Percentiles rank a stretch among this genome's conserved stretches.
These are phyloP conservation scores for Astreopora myriophthalma DNA, from an alignment of 64 coral and sea anemone species.

Conservation along the genomic window DNA sequence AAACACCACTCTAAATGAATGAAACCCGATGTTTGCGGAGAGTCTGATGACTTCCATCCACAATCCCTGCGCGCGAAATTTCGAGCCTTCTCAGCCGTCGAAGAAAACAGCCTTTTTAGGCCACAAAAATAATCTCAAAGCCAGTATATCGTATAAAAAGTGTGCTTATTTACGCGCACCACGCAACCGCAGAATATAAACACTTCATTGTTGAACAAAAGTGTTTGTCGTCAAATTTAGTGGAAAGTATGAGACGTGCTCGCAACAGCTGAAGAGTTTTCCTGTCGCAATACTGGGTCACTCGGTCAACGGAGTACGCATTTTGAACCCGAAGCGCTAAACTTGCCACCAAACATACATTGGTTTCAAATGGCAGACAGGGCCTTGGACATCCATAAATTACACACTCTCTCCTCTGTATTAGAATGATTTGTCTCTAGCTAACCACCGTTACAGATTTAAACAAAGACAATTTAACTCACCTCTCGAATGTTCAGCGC, in stretches of 20 bases:
- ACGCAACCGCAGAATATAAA: background rate
- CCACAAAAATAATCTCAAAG: background rate
- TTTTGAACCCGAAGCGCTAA: background rate
- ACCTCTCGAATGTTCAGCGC: background rate
- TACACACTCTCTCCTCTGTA: background rate
- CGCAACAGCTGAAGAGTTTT: background rate
- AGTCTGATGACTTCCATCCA: background rate
- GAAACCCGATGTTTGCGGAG: background rate
- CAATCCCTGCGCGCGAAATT: background rate
- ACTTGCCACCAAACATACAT: background rate
- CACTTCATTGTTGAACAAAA: background rate
- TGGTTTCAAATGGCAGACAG: too few species aligned
- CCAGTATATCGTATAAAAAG: background rate
- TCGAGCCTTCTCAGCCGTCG: background rate
- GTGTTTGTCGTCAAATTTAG: background rate
- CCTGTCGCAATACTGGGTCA: background rate
- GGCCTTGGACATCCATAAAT: background rate
- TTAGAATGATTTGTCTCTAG: background rate
- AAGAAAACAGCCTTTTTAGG: background rate
- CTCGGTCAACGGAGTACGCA: background rate
- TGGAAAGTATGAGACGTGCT: background rate
- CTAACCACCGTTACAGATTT: background rate
- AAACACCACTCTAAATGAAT: background rate
- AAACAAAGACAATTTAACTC: background rate
- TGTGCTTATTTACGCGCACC: background rate